A percentile compares a stretch with the other conserved stretches of the same genome.
phyloP scores from a whole-genome alignment of 64 coral and sea anemone genomes.

The Montipora efflorescens region DNA sequence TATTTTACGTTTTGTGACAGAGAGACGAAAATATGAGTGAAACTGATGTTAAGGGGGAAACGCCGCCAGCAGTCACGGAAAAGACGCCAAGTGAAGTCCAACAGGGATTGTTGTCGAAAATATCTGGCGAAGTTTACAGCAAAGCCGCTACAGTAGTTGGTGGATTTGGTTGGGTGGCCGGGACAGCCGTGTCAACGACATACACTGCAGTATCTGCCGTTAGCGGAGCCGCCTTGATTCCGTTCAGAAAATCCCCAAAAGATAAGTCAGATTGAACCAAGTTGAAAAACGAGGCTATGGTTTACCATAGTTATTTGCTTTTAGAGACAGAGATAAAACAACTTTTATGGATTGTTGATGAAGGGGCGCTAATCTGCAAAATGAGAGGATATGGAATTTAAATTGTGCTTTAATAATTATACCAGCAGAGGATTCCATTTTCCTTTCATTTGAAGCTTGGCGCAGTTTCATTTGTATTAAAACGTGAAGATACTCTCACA shows the following conservation, averaged over 20 bases:
- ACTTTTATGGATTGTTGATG: conserved; percentile 7
- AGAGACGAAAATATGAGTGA: conserved; percentile 43
- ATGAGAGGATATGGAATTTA: neutral
- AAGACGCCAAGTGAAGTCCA: conserved; percentile 29
- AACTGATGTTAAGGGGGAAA: conserved; percentile 16
- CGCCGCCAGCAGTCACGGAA: neutral
- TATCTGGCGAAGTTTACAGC: conserved; percentile 90
- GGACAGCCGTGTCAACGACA: conserved; percentile 86
- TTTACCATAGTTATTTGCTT: conserved; percentile 25
- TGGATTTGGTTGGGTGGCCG: conserved; percentile 91
- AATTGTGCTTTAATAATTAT: no score
- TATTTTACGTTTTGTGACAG: neutral
- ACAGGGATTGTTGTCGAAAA: conserved; percentile 74
- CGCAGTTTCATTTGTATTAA: neutral
- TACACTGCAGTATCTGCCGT: conserved; percentile 81
- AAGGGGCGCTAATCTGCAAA: neutral
- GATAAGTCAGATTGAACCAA: conserved; percentile 75
- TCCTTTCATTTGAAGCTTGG: neutral
- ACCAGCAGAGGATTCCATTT: neutral
- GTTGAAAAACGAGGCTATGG: neutral
- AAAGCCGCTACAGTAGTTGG: conserved; percentile 89
- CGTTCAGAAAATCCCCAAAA: conserved; percentile 85
- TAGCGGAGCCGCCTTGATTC: conserved; percentile 81
- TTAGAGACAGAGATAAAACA: conserved; percentile 1
- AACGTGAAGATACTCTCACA: neutral